Evolutionary conservation across 2,113 vertebrate genomes (phyloP).

Genomic region (Chelonoidis abingdonii): DNA sequence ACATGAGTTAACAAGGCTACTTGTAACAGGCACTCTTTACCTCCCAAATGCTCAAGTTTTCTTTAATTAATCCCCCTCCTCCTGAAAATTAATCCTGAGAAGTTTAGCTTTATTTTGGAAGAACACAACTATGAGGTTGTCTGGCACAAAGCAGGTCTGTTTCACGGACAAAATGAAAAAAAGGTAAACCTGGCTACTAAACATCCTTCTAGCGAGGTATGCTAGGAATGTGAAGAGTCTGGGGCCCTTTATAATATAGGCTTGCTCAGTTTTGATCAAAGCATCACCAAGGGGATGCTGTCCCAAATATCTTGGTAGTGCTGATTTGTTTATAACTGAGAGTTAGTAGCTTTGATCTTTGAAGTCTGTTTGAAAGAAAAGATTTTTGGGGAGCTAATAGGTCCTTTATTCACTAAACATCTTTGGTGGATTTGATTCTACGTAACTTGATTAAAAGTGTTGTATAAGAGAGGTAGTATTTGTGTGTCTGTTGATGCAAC

Average conservation of each 20-base stretch:
- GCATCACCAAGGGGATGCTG: not conserved
- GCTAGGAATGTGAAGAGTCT: not conserved
- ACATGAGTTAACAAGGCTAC: not conserved
- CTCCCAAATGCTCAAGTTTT: not conserved
- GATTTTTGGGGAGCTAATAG: not conserved
- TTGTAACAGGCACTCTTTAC: not conserved
- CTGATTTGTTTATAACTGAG: not conserved
- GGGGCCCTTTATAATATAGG: not conserved
- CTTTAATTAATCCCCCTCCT: not conserved
- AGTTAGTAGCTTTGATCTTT: not conserved
- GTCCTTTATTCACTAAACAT: not conserved
- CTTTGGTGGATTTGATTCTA: not conserved
- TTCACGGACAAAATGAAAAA: not conserved
- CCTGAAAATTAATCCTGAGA: not conserved
- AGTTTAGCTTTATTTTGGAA: not conserved
- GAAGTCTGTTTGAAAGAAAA: not conserved
- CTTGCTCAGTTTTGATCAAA: not conserved
- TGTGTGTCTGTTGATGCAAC: not conserved
- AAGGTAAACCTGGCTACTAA: not conserved
- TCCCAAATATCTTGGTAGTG: not conserved
- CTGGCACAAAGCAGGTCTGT: not conserved
- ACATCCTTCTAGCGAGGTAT: not conserved
- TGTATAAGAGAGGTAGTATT: not conserved
- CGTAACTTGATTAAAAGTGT: not conserved
- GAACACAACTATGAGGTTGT: not conserved